Conservation (phyloP, 2,797 vertebrate genomes). For the Fringilla coelebs region DNA sequence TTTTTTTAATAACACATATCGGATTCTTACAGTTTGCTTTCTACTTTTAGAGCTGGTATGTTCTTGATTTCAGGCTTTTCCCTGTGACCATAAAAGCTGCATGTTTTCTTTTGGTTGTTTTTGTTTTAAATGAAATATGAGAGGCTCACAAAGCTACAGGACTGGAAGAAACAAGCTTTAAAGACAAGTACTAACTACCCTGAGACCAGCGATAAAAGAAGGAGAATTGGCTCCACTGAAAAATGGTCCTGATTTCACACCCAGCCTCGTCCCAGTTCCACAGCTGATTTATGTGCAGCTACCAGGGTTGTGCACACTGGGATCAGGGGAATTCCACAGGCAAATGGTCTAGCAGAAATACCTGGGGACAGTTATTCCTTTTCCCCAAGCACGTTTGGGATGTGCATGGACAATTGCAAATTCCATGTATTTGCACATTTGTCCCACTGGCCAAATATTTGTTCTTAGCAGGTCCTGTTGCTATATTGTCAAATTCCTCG, state of each 20-base stretch:
- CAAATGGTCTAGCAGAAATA: background rate
- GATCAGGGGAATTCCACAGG: background rate
- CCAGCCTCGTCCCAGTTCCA: background rate
- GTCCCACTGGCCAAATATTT: background rate
- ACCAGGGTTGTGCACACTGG: background rate
- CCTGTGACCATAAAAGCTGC: constrained; percentile 1
- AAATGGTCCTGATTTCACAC: constrained; percentile 25
- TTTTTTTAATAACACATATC: constrained; percentile 42
- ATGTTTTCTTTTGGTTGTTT: constrained; percentile 18
- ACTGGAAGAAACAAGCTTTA: constrained; percentile 36
- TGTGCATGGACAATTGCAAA: background rate
- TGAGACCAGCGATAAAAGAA: constrained; percentile 31
- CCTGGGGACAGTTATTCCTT: background rate
- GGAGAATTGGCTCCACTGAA: constrained; percentile 16
- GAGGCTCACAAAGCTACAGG: background rate
- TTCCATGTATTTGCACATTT: background rate
- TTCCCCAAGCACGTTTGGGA: background rate
- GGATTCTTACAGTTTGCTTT: constrained; percentile 52
- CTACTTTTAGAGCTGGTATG: constrained; percentile 35
- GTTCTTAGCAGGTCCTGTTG: background rate
- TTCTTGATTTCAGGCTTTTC: constrained; percentile 56
- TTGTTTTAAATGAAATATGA: constrained; percentile 52
- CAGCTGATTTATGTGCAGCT: constrained; percentile 1
- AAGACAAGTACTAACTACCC: constrained; percentile 51
- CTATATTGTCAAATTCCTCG: background rate